Base-by-base conservation (phyloP, 2,113 vertebrate species). In the Sinocyclocheilus grahami region DNA sequence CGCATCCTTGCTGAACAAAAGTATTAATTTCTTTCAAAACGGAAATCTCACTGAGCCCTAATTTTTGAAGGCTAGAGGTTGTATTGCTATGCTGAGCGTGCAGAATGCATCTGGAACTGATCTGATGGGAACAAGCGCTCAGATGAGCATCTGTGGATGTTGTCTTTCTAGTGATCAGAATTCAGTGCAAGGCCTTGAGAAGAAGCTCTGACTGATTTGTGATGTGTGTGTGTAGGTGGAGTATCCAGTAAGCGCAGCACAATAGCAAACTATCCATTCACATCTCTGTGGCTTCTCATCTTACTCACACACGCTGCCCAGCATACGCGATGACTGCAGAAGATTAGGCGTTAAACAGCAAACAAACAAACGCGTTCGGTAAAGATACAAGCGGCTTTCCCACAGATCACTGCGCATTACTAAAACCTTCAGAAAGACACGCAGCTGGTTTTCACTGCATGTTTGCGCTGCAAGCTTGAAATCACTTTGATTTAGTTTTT, bases 161-260 rank as follows among this genome's bases (percentile, higher is more conserved):
- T 80, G 46, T 76, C 55, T 46, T 20, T 39, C 55, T 80, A 16
- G 58, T 67, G 65, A 69, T 6, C 42, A 82, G 27, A 82, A 69
- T 82, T 69, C 42, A 82, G 62, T 22, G 42, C 80, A 69, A 69
- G 58, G 58, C 37, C 37, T 14, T n/a, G 58, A 65, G 78, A 42
- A 65, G 37, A 63, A n/a, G 22, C 33, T n/a, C 33, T 81, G 37
- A 81, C 20, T 81, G 78, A 81, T 65, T 13, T n/a, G 53, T 30
- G 30, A 74, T 58, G 46, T 77, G 42, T 58, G 65, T 82, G 82
- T 75, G 86, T 79, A 60, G 85, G 87, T 24, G 76, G 76, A 60
- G 46, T 33, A 84, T 88, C 87, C 87, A 86, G 85, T 80, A 88
- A 86, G 33, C 24, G 30, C 62, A 88, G 55, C 75, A 84, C 87